Conservation (phyloP, 1,140 invertebrate genomes). For the Monochamus saltuarius region DNA sequence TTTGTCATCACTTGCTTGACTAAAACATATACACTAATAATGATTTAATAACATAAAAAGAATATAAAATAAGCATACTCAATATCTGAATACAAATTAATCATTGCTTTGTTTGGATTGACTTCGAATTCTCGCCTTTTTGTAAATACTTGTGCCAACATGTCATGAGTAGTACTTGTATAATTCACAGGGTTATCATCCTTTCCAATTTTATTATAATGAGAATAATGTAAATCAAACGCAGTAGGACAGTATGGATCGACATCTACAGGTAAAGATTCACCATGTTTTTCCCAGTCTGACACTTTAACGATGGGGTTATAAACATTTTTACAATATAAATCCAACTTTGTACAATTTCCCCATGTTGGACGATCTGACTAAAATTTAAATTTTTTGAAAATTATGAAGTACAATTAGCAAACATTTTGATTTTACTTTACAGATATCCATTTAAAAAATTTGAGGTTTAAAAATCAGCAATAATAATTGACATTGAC, state of each 20-base stretch:
- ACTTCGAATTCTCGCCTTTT: conserved; percentile 21
- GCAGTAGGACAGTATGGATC: conserved; percentile 53
- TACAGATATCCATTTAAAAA: too few species aligned
- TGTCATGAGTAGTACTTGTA: conserved; percentile 51
- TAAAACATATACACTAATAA: conserved; percentile 16
- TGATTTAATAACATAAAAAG: neutral
- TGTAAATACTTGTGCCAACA: conserved; percentile 50
- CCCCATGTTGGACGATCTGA: neutral
- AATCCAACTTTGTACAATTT: conserved; percentile 39
- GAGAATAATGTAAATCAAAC: conserved; percentile 52
- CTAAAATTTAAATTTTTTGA: too few species aligned
- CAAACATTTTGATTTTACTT: too few species aligned
- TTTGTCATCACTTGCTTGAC: conserved; percentile 21
- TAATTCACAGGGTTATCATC: conserved; percentile 43
- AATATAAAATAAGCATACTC: conserved; percentile 10
- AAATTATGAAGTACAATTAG: too few species aligned
- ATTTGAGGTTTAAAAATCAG: too few species aligned
- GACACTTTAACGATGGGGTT: conserved; percentile 51
- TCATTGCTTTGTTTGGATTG: conserved; percentile 26
- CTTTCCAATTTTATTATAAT: conserved; percentile 52
- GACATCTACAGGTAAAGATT: conserved; percentile 53
- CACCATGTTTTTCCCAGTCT: conserved; percentile 52
- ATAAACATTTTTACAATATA: conserved; percentile 56
- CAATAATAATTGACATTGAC: too few species aligned
- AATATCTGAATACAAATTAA: conserved; percentile 31